Conservation (phyloP, 2,113 vertebrate genomes). For the Okapia johnstoni region DNA sequence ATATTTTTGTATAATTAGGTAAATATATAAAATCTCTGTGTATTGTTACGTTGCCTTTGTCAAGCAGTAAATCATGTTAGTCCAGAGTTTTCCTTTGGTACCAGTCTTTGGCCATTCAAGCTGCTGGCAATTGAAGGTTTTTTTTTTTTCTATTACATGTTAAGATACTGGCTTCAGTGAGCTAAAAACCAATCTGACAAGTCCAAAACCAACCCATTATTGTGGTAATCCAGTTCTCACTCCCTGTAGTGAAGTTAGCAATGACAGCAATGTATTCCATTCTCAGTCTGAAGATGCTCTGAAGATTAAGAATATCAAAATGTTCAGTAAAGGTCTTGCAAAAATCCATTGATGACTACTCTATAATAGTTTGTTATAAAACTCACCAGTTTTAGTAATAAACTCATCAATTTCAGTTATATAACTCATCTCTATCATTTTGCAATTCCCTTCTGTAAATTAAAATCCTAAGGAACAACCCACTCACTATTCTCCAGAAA, state of each 20-base stretch:
- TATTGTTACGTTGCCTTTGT: not conserved
- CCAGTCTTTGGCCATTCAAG: not conserved
- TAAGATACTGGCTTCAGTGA: not conserved
- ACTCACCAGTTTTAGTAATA: not conserved
- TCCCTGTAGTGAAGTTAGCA: not conserved
- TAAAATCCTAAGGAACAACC: no score
- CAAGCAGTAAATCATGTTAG: not conserved
- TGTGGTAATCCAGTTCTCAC: not conserved
- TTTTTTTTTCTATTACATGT: not conserved
- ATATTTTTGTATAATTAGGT: not conserved
- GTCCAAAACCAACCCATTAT: not conserved
- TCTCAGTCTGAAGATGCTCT: not conserved
- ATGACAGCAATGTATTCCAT: not conserved
- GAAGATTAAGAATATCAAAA: not conserved
- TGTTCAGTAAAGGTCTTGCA: not conserved
- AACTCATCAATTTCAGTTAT: not conserved
- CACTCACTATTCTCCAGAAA: not conserved
- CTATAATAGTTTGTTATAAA: not conserved
- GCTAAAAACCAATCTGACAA: not conserved
- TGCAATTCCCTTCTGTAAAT: not conserved
- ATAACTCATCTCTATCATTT: not conserved
- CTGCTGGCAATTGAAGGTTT: not conserved
- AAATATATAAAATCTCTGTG: not conserved
- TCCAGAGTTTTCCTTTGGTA: not conserved
- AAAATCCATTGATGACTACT: not conserved